Percentiles rank a stretch among this genome's conserved stretches.
phyloP scores from a whole-genome alignment of 2,888 invertebrate species.

The Tortrix viridana region DNA sequence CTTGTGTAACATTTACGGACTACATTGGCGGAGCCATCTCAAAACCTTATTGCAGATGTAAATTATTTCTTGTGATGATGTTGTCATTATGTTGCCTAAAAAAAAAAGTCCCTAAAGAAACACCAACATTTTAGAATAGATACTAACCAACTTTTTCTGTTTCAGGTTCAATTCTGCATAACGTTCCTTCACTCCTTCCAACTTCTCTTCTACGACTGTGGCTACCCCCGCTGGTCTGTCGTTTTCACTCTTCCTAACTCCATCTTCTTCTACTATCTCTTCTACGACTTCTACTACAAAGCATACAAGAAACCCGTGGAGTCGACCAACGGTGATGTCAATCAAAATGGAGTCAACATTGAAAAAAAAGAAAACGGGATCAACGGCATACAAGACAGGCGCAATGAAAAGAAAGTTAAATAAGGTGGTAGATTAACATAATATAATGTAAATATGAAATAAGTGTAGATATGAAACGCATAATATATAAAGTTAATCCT shows the following conservation, averaged over 20 bases:
- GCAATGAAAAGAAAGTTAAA: constrained; percentile 23
- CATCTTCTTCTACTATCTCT: constrained; percentile 96
- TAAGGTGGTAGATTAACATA: constrained; percentile 7
- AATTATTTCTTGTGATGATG: too few relatives aligned
- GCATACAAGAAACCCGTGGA: constrained; percentile 84
- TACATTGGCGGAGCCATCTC: too few relatives aligned
- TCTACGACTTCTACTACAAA: constrained; percentile 95
- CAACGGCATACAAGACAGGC: constrained; percentile 43
- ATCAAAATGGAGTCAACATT: constrained; percentile 46
- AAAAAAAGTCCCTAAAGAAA: too few relatives aligned
- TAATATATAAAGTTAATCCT: too few relatives aligned
- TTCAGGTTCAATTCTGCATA: constrained; percentile 94
- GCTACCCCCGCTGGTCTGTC: constrained; percentile 93
- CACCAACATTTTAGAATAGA: not conserved
- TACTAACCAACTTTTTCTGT: constrained; percentile 34
- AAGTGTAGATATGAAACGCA: not conserved
- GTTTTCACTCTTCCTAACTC: constrained; percentile 95
- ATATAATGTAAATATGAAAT: constrained; percentile 7
- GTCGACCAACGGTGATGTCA: constrained; percentile 50
- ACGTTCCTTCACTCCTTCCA: constrained; percentile 94
- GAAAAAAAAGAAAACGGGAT: constrained; percentile 42
- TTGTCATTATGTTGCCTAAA: too few relatives aligned
- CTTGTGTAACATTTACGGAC: too few relatives aligned
- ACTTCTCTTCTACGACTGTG: constrained; percentile 93
- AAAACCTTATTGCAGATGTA: too few relatives aligned